Percentiles rank a stretch among this genome's conserved stretches.
Evolutionary conservation across 1,140 invertebrate genomes (phyloP).

Genomic region (Campoletis sonorensis): DNA sequence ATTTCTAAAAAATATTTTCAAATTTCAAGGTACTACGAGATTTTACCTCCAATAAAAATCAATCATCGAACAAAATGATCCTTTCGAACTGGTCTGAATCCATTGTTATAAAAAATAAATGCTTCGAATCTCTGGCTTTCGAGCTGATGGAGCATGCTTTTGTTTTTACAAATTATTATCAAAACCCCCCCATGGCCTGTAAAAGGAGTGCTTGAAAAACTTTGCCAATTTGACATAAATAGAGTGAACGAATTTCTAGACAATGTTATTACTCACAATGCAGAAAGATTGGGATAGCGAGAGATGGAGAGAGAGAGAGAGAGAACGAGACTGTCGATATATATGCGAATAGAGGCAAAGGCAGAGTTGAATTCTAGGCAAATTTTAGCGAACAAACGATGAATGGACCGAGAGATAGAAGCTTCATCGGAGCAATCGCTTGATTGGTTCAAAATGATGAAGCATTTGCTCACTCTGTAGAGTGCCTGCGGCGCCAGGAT

Average conservation of each 20-base stretch:
- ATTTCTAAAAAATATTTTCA: too few species aligned
- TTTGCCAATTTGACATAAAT: neutral
- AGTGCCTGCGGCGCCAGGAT: neutral
- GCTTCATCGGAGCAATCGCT: conserved; percentile 1
- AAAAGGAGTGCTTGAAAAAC: neutral
- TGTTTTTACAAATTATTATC: neutral
- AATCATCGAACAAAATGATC: neutral
- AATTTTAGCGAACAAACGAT: conserved; percentile 4
- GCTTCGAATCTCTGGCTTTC: neutral
- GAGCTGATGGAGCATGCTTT: neutral
- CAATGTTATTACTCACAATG: neutral
- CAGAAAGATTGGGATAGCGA: neutral
- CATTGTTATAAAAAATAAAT: neutral
- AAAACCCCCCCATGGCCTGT: neutral
- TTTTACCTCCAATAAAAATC: neutral
- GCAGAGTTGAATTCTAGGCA: conserved; percentile 2
- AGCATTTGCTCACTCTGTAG: neutral
- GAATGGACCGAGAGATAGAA: neutral
- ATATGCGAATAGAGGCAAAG: neutral
- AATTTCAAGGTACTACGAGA: too few species aligned
- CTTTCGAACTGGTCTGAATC: neutral
- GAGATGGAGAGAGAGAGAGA: neutral
- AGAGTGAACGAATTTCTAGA: neutral
- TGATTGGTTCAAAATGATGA: neutral
- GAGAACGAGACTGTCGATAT: neutral